Evolutionary conservation across 2,113 vertebrate genomes (phyloP).

Genomic region (Mellivora capensis): DNA sequence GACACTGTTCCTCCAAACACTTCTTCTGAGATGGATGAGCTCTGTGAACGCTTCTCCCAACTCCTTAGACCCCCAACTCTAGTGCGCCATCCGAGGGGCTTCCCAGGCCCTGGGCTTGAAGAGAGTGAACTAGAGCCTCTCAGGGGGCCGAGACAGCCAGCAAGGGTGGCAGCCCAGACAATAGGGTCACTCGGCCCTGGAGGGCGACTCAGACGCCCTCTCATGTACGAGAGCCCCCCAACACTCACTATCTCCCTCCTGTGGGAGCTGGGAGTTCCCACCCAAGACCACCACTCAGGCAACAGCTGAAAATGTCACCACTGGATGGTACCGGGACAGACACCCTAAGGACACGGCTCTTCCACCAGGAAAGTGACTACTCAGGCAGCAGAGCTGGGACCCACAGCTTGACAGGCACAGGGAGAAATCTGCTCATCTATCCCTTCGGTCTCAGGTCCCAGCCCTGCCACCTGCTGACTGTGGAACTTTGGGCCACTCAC

Average conservation of each 20-base stretch:
- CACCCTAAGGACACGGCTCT: neutral
- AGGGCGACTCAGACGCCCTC: neutral
- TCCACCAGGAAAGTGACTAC: neutral
- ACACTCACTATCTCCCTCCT: slow-evolving; percentile 76
- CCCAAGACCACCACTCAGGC: fast-evolving
- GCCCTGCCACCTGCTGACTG: neutral
- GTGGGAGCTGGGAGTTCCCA: neutral
- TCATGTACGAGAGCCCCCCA: slow-evolving; percentile 77
- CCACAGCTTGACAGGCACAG: no score
- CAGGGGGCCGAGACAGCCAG: neutral
- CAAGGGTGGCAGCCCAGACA: neutral
- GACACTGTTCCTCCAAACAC: fast-evolving
- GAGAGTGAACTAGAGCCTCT: neutral
- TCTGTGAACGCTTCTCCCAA: slow-evolving; percentile 67
- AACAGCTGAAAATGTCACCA: neutral
- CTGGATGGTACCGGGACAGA: neutral
- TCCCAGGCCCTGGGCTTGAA: slow-evolving; percentile 77
- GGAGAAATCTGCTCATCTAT: neutral
- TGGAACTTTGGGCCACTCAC: neutral
- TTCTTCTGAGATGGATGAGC: neutral
- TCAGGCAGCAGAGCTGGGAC: no score
- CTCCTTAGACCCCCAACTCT: slow-evolving; percentile 68
- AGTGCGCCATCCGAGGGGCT: slow-evolving; percentile 23
- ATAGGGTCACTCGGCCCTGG: neutral
- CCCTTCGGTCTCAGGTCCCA: neutral